Conservation (phyloP, 2,113 vertebrate species). For the Prochilodus magdalenae region DNA sequence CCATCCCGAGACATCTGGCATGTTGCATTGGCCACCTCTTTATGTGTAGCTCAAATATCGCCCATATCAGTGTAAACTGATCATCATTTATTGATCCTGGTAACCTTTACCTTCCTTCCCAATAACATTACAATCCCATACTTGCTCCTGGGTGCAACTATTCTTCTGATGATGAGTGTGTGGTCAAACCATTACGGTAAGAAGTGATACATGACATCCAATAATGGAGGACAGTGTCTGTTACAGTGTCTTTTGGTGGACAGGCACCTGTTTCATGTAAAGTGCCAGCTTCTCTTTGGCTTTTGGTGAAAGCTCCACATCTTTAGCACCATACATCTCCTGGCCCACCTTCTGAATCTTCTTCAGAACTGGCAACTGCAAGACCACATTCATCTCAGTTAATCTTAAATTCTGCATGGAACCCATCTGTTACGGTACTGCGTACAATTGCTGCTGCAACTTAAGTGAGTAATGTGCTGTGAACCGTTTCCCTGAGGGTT, state of each 20-base stretch:
- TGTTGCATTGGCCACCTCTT: too few species aligned
- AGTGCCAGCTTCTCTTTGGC: slow-evolving; percentile 80
- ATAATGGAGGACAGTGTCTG: background rate
- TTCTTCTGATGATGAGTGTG: too few species aligned
- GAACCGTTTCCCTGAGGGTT: slow-evolving; percentile 2
- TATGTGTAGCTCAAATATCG: too few species aligned
- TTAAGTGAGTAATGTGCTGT: background rate
- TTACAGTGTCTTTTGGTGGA: background rate
- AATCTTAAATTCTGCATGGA: background rate
- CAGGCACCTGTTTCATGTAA: slow-evolving; percentile 84
- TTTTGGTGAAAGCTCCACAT: slow-evolving; percentile 83
- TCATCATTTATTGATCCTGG: too few species aligned
- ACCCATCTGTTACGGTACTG: background rate
- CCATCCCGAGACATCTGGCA: too few species aligned
- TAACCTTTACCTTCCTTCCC: too few species aligned
- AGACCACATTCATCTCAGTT: background rate
- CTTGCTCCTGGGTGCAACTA: too few species aligned
- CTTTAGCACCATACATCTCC: slow-evolving; percentile 82
- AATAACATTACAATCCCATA: too few species aligned
- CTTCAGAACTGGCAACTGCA: slow-evolving; percentile 79
- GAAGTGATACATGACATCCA: background rate
- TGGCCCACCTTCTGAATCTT: slow-evolving; percentile 85
- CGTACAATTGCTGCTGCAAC: background rate
- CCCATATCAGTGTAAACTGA: too few species aligned
- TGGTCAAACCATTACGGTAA: background rate